Conservation (phyloP, 2,888 invertebrate genomes). For the Flabesymbios commensalis region DNA sequence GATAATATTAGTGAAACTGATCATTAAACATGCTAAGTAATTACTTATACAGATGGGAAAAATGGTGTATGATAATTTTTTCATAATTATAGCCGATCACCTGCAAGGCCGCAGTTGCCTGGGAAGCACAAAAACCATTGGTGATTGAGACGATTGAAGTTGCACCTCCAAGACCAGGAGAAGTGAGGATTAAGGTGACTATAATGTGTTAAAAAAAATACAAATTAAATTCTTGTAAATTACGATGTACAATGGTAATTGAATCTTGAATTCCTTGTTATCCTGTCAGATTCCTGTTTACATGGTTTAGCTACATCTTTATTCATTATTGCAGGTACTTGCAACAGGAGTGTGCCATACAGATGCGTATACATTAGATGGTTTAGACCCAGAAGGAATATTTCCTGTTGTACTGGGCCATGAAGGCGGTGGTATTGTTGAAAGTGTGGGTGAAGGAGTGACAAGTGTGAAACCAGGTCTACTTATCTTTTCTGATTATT, state of each 20-base stretch:
- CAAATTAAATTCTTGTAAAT: not conserved
- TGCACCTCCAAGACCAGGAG: slow-evolving; percentile 88
- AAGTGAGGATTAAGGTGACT: slow-evolving; percentile 70
- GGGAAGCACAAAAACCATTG: slow-evolving; percentile 89
- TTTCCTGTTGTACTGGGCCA: slow-evolving; percentile 90
- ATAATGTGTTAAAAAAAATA: not conserved
- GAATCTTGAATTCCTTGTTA: not conserved
- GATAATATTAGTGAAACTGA: too few species aligned
- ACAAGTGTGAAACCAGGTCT: slow-evolving; percentile 73
- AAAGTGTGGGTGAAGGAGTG: slow-evolving; percentile 92
- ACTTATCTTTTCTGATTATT: not conserved
- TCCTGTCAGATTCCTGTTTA: not conserved
- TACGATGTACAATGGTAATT: not conserved
- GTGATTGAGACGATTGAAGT: slow-evolving; percentile 91
- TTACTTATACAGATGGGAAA: too few species aligned
- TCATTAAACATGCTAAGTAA: too few species aligned
- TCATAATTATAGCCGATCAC: slow-evolving; percentile 71
- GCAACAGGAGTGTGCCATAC: slow-evolving; percentile 67
- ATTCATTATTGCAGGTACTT: slow-evolving; percentile 50
- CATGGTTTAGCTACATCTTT: not conserved
- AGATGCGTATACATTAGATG: slow-evolving; percentile 64
- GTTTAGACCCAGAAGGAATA: slow-evolving; percentile 58
- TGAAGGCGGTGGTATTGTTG: slow-evolving; percentile 93
- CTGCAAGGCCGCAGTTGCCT: slow-evolving; percentile 95
- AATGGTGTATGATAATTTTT: too few species aligned